These are phyloP conservation scores for Podocnemis expansa DNA, from an alignment of 2,113 vertebrate genomes.

Conservation along the genomic window DNA sequence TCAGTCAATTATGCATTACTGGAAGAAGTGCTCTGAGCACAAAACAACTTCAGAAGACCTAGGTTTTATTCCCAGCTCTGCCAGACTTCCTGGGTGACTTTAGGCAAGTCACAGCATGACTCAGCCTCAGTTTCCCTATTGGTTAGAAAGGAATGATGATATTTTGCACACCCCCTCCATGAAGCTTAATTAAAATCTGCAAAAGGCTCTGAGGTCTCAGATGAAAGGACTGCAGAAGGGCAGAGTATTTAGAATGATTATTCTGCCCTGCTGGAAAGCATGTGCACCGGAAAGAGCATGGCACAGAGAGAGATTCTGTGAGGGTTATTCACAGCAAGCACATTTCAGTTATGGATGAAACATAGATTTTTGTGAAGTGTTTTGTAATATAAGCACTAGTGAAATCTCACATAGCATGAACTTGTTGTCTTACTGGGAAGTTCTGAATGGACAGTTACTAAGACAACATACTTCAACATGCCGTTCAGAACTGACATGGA, in stretches of 20 bases:
- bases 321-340: accelerated
- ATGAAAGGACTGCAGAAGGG: background rate
- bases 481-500: no score
- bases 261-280: accelerated
- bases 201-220: background rate
- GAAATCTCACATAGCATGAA: accelerated
- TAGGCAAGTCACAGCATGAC: background rate
- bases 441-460: background rate
- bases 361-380: background rate
- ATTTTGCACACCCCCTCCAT: background rate
- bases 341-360: accelerated
- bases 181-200: background rate
- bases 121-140: slow-evolving; percentile 4
- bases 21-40: background rate
- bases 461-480: background rate
- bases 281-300: background rate
- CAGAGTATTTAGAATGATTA: background rate
- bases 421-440: accelerated
- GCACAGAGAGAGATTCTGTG: accelerated
- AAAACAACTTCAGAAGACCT: background rate
- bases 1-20: background rate
- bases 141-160: background rate
- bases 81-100: background rate
- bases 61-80: background rate
- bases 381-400: accelerated